phyloP scores from a whole-genome alignment of 1,140 invertebrate species.

The Lutraria rhynchaena region DNA sequence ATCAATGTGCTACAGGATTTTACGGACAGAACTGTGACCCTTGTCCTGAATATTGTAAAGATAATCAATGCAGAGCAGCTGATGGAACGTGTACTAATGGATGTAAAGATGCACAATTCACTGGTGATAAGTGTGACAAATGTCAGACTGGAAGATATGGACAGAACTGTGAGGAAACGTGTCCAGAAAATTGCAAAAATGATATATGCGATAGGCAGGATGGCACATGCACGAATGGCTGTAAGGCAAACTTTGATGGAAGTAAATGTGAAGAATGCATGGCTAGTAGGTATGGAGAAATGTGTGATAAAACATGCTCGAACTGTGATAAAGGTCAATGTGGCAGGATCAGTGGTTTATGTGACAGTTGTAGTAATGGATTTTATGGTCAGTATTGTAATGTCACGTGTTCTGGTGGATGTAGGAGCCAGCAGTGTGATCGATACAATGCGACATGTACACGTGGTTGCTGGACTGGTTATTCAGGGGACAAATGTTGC shows the following conservation, averaged over 20 bases:
- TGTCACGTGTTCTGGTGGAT: not conserved
- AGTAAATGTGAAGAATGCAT: not conserved
- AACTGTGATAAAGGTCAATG: too few relatives aligned
- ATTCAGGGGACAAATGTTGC: too few relatives aligned
- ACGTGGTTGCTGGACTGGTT: not conserved
- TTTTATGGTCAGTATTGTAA: not conserved
- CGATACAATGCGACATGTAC: not conserved
- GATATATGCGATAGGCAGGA: not conserved
- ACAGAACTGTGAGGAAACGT: not conserved
- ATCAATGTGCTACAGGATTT: not conserved
- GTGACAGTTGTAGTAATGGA: too few relatives aligned
- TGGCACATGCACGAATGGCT: not conserved
- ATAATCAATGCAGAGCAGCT: not conserved
- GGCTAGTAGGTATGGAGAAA: too few relatives aligned
- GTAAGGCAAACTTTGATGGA: not conserved
- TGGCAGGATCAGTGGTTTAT: too few relatives aligned
- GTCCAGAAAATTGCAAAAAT: not conserved
- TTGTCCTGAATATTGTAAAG: not conserved
- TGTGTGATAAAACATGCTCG: too few relatives aligned
- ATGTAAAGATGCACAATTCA: constrained; percentile 1
- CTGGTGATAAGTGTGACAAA: not conserved
- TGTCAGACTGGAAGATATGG: not conserved
- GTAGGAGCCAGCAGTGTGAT: not conserved
- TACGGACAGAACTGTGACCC: not conserved
- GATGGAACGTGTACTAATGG: not conserved